Conservation (phyloP, 2,888 invertebrate genomes). For the Masnerella sp. region DNA sequence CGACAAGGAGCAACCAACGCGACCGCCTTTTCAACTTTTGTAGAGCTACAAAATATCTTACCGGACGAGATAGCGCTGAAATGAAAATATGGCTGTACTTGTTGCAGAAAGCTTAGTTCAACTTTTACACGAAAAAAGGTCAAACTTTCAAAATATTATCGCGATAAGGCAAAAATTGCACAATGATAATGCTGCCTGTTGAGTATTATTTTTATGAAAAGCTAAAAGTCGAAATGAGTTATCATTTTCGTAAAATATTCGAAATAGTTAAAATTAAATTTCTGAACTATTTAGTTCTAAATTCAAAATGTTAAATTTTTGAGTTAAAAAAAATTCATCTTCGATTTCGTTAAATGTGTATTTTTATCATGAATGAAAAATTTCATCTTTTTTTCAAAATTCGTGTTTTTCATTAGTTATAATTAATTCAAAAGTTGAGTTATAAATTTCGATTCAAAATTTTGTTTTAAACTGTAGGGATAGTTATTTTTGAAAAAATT, state of each 20-base stretch:
- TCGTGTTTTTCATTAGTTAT: too few species aligned
- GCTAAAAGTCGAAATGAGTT: slow-evolving; percentile 26
- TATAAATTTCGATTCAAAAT: too few species aligned
- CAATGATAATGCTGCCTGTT: slow-evolving; percentile 20
- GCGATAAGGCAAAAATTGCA: slow-evolving; percentile 32
- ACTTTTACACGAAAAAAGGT: slow-evolving; percentile 29
- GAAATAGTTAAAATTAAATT: too few species aligned
- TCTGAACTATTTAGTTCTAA: too few species aligned
- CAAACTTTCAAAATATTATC: slow-evolving; percentile 46
- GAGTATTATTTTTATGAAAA: slow-evolving; percentile 21
- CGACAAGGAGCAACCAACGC: slow-evolving; percentile 33
- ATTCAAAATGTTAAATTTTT: too few species aligned
- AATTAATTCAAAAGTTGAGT: too few species aligned
- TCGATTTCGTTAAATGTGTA: too few species aligned
- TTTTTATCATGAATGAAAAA: too few species aligned
- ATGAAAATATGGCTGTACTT: slow-evolving; percentile 56
- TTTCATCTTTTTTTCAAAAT: too few species aligned
- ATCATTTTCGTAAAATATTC: too few species aligned
- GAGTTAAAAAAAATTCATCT: background rate
- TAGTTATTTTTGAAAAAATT: too few species aligned
- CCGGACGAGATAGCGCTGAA: slow-evolving; percentile 47
- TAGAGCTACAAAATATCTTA: slow-evolving; percentile 52
- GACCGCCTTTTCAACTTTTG: slow-evolving; percentile 48
- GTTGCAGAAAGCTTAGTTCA: slow-evolving; percentile 45
- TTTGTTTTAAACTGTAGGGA: too few species aligned